Evolutionary conservation across 2,797 vertebrate genomes (phyloP).

Genomic region (Oryzias sinensis): DNA sequence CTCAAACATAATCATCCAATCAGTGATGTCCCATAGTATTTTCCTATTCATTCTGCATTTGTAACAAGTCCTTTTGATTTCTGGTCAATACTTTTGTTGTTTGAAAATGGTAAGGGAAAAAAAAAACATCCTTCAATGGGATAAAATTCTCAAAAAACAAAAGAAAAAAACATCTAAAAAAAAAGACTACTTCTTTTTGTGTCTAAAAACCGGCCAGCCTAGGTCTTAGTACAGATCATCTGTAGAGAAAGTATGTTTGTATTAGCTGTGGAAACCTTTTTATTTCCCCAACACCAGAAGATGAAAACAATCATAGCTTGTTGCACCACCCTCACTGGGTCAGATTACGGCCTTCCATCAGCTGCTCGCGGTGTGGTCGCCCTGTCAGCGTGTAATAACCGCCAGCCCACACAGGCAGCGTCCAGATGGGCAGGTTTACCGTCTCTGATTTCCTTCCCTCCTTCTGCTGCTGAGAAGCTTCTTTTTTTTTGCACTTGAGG

Average conservation of each 20-base stretch:
- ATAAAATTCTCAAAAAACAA: too few relatives aligned
- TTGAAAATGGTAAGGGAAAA: too few relatives aligned
- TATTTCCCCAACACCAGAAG: slow-evolving; percentile 13
- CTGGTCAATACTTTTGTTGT: too few relatives aligned
- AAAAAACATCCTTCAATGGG: too few relatives aligned
- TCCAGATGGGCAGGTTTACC: slow-evolving; percentile 66
- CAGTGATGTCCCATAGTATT: too few relatives aligned
- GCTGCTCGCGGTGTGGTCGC: slow-evolving; percentile 22
- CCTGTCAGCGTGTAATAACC: slow-evolving; percentile 47
- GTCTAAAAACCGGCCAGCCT: slow-evolving; percentile 11
- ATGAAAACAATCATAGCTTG: slow-evolving; percentile 41
- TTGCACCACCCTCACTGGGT: slow-evolving; percentile 42
- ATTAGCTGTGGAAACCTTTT: slow-evolving; percentile 14
- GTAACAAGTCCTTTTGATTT: too few relatives aligned
- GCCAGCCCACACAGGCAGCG: slow-evolving; percentile 48
- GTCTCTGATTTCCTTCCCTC: slow-evolving; percentile 53
- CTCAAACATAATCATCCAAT: too few relatives aligned
- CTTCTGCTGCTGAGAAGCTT: slow-evolving; percentile 33
- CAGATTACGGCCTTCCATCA: slow-evolving; percentile 47
- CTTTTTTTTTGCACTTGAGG: slow-evolving; percentile 34
- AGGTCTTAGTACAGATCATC: slow-evolving; percentile 7
- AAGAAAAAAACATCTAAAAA: too few relatives aligned
- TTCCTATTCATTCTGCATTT: too few relatives aligned
- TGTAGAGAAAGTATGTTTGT: slow-evolving; percentile 20
- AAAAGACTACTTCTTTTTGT: too few relatives aligned